Percentiles rank a stretch among this genome's conserved stretches.
These are phyloP conservation scores for Pantherophis vulpinus DNA, from an alignment of 2,797 vertebrate species.

Conservation along the genomic window DNA sequence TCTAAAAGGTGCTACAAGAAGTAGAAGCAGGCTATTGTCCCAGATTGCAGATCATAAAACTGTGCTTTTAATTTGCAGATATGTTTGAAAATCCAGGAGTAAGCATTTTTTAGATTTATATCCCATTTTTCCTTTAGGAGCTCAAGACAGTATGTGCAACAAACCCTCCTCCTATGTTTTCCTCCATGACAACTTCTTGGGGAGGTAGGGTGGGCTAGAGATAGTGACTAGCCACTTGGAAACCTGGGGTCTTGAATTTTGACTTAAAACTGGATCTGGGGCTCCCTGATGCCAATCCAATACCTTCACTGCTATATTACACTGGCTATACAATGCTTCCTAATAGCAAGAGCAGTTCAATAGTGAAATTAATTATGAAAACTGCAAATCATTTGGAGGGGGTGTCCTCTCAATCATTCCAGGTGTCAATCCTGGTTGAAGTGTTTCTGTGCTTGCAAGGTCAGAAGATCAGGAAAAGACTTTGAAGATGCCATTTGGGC, in stretches of 20 bases:
- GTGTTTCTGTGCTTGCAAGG: not conserved
- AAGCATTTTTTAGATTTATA: not conserved
- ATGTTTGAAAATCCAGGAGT: not conserved
- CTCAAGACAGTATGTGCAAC: not conserved
- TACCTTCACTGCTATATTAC: not conserved
- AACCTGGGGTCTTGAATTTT: not conserved
- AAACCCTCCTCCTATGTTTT: not conserved
- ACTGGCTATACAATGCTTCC: not conserved
- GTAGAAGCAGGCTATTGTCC: not conserved
- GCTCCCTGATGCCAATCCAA: not conserved
- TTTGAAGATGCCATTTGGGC: not conserved
- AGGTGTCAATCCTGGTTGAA: not conserved
- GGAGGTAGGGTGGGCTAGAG: not conserved
- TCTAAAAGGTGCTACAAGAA: not conserved
- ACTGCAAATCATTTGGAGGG: not conserved
- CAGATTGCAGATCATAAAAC: not conserved
- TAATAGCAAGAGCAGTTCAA: not conserved
- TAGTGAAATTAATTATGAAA: not conserved
- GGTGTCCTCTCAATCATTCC: not conserved
- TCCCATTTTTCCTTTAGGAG: not conserved
- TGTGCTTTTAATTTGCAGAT: not conserved
- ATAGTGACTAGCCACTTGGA: not conserved
- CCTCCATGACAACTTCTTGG: not conserved
- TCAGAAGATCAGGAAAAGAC: not conserved
- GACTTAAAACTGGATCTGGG: not conserved